Conservation (phyloP, 2,797 vertebrate genomes). For the Hylomyscus alleni region DNA sequence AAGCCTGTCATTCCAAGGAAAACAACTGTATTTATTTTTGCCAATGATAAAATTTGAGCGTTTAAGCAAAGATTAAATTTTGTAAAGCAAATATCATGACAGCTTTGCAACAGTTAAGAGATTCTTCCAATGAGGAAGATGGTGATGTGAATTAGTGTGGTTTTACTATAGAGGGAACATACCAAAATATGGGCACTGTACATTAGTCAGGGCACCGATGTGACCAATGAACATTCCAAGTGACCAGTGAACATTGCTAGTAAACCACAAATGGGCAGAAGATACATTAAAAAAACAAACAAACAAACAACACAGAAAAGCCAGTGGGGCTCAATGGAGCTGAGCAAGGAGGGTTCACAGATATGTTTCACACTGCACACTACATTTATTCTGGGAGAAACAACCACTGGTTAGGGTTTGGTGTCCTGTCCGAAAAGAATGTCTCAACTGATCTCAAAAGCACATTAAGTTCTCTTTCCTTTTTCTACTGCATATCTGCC, state of each 20-base stretch:
- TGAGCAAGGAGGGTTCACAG: not conserved
- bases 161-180: not conserved
- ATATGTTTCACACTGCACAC: not conserved
- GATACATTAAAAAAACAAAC: not conserved
- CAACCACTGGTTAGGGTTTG: not conserved
- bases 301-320: not conserved
- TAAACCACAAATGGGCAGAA: not conserved
- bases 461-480: not conserved
- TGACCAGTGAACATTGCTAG: not conserved
- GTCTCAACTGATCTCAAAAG: slow-evolving; percentile 8
- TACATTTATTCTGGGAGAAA: not conserved
- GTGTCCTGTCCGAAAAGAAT: slow-evolving; percentile 13
- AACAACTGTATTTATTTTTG: slow-evolving; percentile 72
- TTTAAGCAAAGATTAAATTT: slow-evolving; percentile 70
- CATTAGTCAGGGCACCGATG: not conserved
- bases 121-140: not conserved
- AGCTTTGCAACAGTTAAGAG: slow-evolving; percentile 38
- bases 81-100: slow-evolving; percentile 25
- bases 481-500: not conserved
- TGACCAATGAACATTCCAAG: slow-evolving; percentile 15
- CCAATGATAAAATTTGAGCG: slow-evolving; percentile 60
- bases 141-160: not conserved
- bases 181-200: not conserved
- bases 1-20: slow-evolving; percentile 70
- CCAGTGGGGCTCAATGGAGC: not conserved